Percentiles rank a stretch among this genome's conserved stretches.
Conservation (phyloP, 2,888 invertebrate genomes). For the Leistus spinibarbis region DNA sequence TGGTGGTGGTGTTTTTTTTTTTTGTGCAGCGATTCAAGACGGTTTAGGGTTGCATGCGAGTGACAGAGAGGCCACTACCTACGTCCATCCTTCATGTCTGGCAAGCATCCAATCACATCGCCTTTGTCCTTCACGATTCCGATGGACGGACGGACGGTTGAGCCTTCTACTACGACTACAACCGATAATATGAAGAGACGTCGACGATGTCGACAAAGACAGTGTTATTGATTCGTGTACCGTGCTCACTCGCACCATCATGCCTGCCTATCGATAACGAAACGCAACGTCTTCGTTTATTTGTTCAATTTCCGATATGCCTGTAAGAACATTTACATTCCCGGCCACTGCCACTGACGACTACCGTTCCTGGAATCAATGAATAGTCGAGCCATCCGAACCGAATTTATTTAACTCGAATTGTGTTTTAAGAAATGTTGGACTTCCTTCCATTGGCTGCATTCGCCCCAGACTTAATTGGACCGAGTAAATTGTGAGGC, state of each 20-base stretch:
- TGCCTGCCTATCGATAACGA: conserved; percentile 8
- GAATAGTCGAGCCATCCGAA: neutral
- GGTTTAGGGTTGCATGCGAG: neutral
- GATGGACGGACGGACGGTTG: conserved; percentile 20
- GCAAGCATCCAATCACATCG: conserved; percentile 38
- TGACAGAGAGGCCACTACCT: conserved; percentile 17
- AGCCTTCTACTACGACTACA: neutral
- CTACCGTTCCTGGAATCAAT: neutral
- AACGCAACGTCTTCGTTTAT: conserved; percentile 32
- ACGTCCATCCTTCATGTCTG: conserved; percentile 37
- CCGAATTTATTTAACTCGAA: neutral
- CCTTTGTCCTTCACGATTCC: conserved; percentile 37
- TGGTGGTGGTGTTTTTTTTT: neutral
- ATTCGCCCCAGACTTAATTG: conserved; percentile 24
- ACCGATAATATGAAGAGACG: conserved; percentile 34
- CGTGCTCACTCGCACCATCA: neutral
- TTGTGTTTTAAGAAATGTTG: neutral
- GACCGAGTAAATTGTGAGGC: neutral
- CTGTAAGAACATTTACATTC: conserved; percentile 24
- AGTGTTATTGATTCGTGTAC: conserved; percentile 35
- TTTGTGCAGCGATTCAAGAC: neutral
- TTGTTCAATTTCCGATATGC: conserved; percentile 30
- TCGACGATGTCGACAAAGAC: neutral
- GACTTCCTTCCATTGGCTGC: neutral
- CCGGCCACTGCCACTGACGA: neutral